Percentiles rank a stretch among this genome's conserved stretches.
Evolutionary conservation across 1,140 invertebrate species (phyloP).

Genomic region (Macrosteles quadrilineatus): DNA sequence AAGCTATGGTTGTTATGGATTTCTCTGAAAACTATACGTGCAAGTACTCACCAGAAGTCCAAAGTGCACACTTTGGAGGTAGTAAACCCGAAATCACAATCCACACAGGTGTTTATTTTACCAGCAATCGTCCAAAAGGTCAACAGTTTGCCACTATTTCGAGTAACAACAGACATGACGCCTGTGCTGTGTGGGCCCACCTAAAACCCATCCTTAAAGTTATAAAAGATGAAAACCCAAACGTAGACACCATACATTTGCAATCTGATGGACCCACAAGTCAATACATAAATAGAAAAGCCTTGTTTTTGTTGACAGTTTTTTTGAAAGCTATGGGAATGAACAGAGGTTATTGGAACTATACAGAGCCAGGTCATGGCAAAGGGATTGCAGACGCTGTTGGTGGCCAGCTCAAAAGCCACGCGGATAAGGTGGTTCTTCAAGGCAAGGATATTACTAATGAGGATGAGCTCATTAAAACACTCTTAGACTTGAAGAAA

Average conservation of each 20-base stretch:
- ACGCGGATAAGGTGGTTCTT: constrained; percentile 40
- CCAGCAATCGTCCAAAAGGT: no score
- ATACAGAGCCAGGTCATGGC: constrained; percentile 44
- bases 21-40: no score
- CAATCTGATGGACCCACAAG: constrained; percentile 15
- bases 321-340: not conserved
- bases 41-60: no score
- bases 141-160: no score
- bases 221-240: not conserved
- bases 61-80: no score
- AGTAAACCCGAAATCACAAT: no score
- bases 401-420: constrained; percentile 50
- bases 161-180: no score
- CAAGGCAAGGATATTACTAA: constrained; percentile 35
- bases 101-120: no score
- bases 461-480: not conserved
- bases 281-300: constrained; percentile 35
- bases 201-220: no score
- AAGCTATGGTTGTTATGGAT: no score
- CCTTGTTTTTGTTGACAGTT: constrained; percentile 20
- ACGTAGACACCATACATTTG: constrained; percentile 28
- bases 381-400: constrained; percentile 48
- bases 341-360: constrained; percentile 45
- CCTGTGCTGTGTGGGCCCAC: no score
- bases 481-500: not conserved